Base-by-base conservation (phyloP, 1,140 invertebrate species). In the Caenorhabditis latens region DNA sequence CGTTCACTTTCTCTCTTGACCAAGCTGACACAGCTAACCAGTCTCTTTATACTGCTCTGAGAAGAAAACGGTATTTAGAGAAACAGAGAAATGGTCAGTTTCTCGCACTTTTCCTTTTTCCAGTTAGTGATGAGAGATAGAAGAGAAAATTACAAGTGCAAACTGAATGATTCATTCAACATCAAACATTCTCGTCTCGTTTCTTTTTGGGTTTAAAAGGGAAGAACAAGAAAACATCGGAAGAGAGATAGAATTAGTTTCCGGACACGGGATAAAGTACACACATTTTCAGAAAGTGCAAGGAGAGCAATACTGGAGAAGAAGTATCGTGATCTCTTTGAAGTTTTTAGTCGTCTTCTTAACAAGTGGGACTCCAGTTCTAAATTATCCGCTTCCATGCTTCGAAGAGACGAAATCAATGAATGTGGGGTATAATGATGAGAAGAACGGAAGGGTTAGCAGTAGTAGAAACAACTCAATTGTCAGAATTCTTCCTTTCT, bases 151-250 rank as follows among this genome's bases (percentile, higher is more conserved):
- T 50, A 79, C 46, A 79, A 79, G 43, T 50, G 71, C 43, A 46
- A 79, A 79, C 43, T 79, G 71, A 79, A 79, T 79, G 71, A 79
- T 79, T 79, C 71, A 79, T 79, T 14, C 46, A 14, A 53, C 71
- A 79, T 79, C 71, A 50, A 79, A 79, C 46, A 79, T 79, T 79
- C 46, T 79, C n/a, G 43, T 79, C 53, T 79, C 67, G 19, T 21
- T 32, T 58, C 61, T 46, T n/a, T 42, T 79, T 11, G 71, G 24
- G 46, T 53, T 19, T 24, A 9, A 24, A 14, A 16, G 21, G 16
- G 24, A 48, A 79, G 53, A 42, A 24, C 16, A 50, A 50, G 14
- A 50, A 79, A 9, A 50, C 2, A 50, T 4, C 46, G 46, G 2
- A 24, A n/a, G n/a, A 24, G n/a, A 79, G n/a, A 14, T 53, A 32